Evolutionary conservation across 2,797 vertebrate species (phyloP).

Genomic region (Muraenolepis orangiensis): DNA sequence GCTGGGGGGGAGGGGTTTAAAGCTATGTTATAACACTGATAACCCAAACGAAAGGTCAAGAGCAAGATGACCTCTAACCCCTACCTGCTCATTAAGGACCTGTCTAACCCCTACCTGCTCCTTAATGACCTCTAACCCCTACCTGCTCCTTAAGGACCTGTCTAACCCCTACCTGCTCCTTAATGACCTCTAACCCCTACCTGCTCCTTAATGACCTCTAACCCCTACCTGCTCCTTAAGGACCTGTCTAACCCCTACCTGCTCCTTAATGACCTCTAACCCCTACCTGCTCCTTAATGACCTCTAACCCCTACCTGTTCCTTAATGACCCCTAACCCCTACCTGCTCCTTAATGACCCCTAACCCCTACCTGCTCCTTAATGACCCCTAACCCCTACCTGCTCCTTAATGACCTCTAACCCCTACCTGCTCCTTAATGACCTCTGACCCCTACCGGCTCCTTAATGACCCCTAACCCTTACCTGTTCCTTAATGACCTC

Average conservation of each 20-base stretch:
- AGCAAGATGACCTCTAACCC: neutral
- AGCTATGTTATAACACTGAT: too few species aligned
- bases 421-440: too few species aligned
- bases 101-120: neutral
- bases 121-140: neutral
- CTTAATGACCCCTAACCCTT: neutral
- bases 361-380: too few species aligned
- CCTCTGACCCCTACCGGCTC: neutral
- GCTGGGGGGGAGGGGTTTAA: slow-evolving; percentile 65
- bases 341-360: neutral
- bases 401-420: neutral
- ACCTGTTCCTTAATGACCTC: too few species aligned
- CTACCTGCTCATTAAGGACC: neutral
- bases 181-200: neutral
- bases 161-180: too few species aligned
- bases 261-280: neutral
- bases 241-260: too few species aligned
- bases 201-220: neutral
- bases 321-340: neutral
- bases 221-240: neutral
- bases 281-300: neutral
- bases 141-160: neutral
- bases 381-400: neutral
- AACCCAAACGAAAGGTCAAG: neutral
- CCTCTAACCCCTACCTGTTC: too few species aligned